Percentiles rank a stretch among this genome's conserved stretches.
Evolutionary conservation across 2,797 vertebrate genomes (phyloP).

Genomic region (Oryzias sinensis): DNA sequence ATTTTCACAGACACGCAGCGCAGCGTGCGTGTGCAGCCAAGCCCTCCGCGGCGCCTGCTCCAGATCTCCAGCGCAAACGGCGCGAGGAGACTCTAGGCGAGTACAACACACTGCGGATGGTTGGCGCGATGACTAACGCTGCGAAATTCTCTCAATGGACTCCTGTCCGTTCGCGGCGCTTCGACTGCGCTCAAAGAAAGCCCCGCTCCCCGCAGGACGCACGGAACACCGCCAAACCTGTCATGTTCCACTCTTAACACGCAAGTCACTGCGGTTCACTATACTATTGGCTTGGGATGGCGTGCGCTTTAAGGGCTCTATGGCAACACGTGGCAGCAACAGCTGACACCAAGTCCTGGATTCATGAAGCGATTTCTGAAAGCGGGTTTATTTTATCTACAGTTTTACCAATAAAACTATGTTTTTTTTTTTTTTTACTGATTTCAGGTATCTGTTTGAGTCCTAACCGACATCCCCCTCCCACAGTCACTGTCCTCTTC

Average conservation of each 20-base stretch:
- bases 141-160: constrained; percentile 74
- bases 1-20: constrained; percentile 34
- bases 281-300: constrained; percentile 1
- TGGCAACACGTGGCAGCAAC: constrained; percentile 55
- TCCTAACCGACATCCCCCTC: constrained; percentile 21
- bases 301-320: constrained; percentile 12
- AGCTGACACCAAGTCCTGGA: constrained; percentile 14
- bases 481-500: constrained; percentile 30
- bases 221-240: constrained; percentile 7
- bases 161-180: constrained; percentile 30
- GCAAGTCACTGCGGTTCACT: constrained; percentile 37
- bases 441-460: constrained; percentile 21
- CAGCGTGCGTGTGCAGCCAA: constrained; percentile 50
- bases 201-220: constrained; percentile 11
- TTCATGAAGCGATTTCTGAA: background rate
- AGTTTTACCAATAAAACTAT: constrained; percentile 44
- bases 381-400: constrained; percentile 1
- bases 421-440: constrained; percentile 20
- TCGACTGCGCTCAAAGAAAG: constrained; percentile 10
- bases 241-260: constrained; percentile 13
- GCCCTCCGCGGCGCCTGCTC: constrained; percentile 47
- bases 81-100: constrained; percentile 55
- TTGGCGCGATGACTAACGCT: constrained; percentile 79
- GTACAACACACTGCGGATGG: constrained; percentile 68
- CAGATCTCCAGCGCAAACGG: constrained; percentile 49